Evolutionary conservation across 2,888 invertebrate genomes (phyloP).

Genomic region (Netelia inedita): DNA sequence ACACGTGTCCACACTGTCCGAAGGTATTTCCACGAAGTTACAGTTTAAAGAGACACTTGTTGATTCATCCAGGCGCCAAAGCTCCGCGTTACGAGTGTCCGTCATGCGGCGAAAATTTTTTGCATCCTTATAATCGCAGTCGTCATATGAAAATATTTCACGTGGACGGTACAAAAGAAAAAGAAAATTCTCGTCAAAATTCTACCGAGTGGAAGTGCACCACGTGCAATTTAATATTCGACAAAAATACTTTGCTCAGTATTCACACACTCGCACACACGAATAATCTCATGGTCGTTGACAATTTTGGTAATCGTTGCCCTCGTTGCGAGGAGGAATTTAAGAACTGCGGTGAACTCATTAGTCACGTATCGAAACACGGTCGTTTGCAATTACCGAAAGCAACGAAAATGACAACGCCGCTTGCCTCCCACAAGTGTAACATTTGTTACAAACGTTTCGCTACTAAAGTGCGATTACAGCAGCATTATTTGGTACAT

Average conservation of each 20-base stretch:
- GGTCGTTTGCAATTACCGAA: slow-evolving; percentile 79
- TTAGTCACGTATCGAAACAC: slow-evolving; percentile 86
- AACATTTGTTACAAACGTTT: slow-evolving; percentile 89
- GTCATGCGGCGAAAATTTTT: slow-evolving; percentile 78
- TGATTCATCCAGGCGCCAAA: slow-evolving; percentile 78
- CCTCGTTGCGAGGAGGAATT: slow-evolving; percentile 80
- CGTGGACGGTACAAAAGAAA: slow-evolving; percentile 75
- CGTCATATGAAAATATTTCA: slow-evolving; percentile 80
- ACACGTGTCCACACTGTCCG: slow-evolving; percentile 80
- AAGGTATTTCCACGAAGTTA: slow-evolving; percentile 81
- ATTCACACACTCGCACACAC: slow-evolving; percentile 86
- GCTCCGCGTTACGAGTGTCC: slow-evolving; percentile 74
- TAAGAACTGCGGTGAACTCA: slow-evolving; percentile 83
- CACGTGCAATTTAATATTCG: slow-evolving; percentile 83
- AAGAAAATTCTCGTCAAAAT: slow-evolving; percentile 80
- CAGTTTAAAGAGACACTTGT: slow-evolving; percentile 80
- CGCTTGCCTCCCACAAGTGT: slow-evolving; percentile 86
- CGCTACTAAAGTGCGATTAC: slow-evolving; percentile 87
- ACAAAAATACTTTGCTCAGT: slow-evolving; percentile 85
- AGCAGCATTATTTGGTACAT: slow-evolving; percentile 89
- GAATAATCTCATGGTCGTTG: slow-evolving; percentile 78
- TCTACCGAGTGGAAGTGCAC: slow-evolving; percentile 83
- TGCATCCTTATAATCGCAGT: slow-evolving; percentile 79
- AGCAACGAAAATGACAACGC: slow-evolving; percentile 82
- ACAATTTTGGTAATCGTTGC: slow-evolving; percentile 73